Conservation (phyloP, 1,140 invertebrate species). For the Tetramorium alpestre region DNA sequence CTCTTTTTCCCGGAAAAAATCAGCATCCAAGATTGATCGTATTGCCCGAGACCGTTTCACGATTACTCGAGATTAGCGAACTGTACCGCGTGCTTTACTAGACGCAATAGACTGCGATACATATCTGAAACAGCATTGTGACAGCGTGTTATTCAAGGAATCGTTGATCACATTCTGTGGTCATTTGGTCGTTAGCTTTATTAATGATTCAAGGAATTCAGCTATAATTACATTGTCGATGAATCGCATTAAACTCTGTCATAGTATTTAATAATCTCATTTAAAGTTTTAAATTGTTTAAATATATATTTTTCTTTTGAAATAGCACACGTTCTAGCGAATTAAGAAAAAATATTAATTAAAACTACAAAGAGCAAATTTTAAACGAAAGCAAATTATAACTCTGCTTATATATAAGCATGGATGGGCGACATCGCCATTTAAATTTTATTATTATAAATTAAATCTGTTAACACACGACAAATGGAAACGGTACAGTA, state of each 20-base stretch:
- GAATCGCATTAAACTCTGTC: slow-evolving; percentile 1
- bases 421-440: not conserved
- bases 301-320: not conserved
- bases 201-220: not conserved
- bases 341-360: slow-evolving; percentile 2
- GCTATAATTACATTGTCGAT: not conserved
- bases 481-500: not conserved
- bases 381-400: not conserved
- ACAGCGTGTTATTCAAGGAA: not conserved
- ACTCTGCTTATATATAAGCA: not conserved
- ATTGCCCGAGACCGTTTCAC: not conserved
- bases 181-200: not conserved
- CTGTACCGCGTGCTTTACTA: not conserved
- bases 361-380: not conserved
- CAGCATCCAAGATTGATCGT: slow-evolving; percentile 24
- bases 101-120: not conserved
- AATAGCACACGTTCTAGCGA: not conserved
- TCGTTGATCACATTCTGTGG: not conserved
- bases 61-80: not conserved
- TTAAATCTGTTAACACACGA: not conserved
- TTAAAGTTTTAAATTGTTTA: not conserved
- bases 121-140: not conserved
- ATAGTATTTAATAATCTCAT: not conserved
- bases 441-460: slow-evolving; percentile 9
- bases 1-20: not conserved